phyloP scores from a whole-genome alignment of 2,797 vertebrate genomes.

The Eutrigla gurnardus region DNA sequence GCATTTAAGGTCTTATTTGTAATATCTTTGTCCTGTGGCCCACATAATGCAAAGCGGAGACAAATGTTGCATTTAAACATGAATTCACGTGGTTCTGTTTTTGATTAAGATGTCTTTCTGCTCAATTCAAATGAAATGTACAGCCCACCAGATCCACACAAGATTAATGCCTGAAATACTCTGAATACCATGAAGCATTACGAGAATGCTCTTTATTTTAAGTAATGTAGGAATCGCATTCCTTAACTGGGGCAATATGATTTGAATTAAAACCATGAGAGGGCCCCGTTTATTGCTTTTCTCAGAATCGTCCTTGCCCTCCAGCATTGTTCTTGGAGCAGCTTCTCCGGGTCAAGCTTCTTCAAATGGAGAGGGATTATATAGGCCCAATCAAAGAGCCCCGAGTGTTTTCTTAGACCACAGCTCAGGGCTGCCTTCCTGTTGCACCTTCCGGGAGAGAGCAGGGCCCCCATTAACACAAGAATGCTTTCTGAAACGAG shows the following conservation, averaged over 20 bases:
- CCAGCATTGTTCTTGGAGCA: conserved; percentile 51
- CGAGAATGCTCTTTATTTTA: neutral
- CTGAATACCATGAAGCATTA: conserved; percentile 9
- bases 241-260: neutral
- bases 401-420: conserved; percentile 49
- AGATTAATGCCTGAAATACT: conserved; percentile 23
- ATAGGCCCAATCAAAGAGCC: conserved; percentile 39
- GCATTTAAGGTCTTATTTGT: conserved; percentile 73
- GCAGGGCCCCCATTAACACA: conserved; percentile 43
- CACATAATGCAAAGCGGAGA: conserved; percentile 49
- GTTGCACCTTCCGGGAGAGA: conserved; percentile 40
- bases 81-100: conserved; percentile 39
- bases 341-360: conserved; percentile 49
- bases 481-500: conserved; percentile 50
- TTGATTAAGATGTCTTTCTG: conserved; percentile 37
- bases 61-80: conserved; percentile 44
- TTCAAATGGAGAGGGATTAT: conserved; percentile 64
- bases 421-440: conserved; percentile 51
- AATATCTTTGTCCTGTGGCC: conserved; percentile 63
- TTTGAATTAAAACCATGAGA: conserved; percentile 12
- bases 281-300: conserved; percentile 36
- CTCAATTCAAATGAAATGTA: conserved; percentile 27
- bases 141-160: conserved; percentile 10
- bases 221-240: conserved; percentile 13
- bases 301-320: conserved; percentile 20